Base-by-base conservation (phyloP, 2,797 vertebrate genomes). In the Halcyon leucocephala region DNA sequence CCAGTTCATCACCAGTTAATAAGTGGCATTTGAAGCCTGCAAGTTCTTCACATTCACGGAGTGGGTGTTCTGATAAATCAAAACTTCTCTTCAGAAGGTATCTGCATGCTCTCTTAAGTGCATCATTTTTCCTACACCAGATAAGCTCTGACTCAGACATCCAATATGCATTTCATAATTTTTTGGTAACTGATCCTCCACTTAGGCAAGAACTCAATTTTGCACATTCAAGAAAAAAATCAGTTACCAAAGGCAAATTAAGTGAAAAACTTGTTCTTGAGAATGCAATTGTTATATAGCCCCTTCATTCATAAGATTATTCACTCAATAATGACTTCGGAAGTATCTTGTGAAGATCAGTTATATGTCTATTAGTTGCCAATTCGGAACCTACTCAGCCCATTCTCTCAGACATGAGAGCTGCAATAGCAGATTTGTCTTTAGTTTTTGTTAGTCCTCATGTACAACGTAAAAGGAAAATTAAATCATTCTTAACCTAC, bases 321-420 rank as follows among this genome's bases (percentile, higher is more conserved):
- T 96, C 90, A 83, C 19, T 21, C 37, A 90, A 83, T 74, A 90
- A 93, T 48, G 61, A 89, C 71, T 96, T 86, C 6, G 39, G 76
- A 51, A 95, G 46, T 79, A 81, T 29, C 51, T 73, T n/a, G 49
- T 37, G 64, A 89, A 89, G 60, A 93, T 77, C 37, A 54, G 26
- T 76, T 94, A 79, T 0, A 0, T 29, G 28, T 86, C 66, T 91
- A 28, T 95, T 76, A 86, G 57, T 78, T 9, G 2, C 39, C 41
- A 91, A 21, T 72, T 57, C 71, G 71, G 55, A 93, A 52, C 66
- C 26, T 84, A 69, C 85, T 62, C 46, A 82, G 16, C 11, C 20
- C 2, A 2, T 73, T 77, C 41, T 52, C 39, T 71, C 55, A 35
- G 0, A 78, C 62, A 35, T 2, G 24, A 89, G 4, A n/a, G 71